Base-by-base conservation (phyloP, 2,113 vertebrate species). In the Lepisosteus oculatus region DNA sequence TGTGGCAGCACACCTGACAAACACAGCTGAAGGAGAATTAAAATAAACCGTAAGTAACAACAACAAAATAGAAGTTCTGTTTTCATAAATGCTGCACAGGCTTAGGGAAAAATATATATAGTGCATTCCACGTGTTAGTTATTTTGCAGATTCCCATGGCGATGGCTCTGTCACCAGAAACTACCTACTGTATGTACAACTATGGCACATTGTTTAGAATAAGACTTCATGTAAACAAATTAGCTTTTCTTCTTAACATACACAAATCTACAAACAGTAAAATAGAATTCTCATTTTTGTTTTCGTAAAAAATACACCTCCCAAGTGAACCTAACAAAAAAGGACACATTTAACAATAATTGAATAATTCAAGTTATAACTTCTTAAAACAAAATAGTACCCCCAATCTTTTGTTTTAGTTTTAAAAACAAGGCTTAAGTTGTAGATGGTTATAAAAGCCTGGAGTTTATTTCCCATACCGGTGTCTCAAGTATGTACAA, bases 1-100 rank as follows among this genome's bases (percentile, higher is more conserved):
- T 75, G 76, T 67, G 44, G 65, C 76, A 61, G 72, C 65, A 77
- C 51, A 14, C 66, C 12, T 7, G 74, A 74, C 71, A 74, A 76
- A 77, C 66, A 78, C 74, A 71, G 68, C 41, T 6, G 67, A 57
- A 8, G 41, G 51, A 54, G 51, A 62, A 62, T 67, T 70, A 67
- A 63, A 71, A 68, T 51, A 65, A 71, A 43, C 13, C 57, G 75
- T 67, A 65, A 56, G 55, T 76, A 73, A 78, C 77, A 78, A 51
- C 47, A 51, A 9, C 47, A 51, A 51, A 5, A 51, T 6, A 51
- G 9, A 51, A 9, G 47, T 51, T 51, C 47, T 51, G 47, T 78
- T 76, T 75, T 59, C 67, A 17, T 12, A 54, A 57, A 43, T 13
- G 54, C 9, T 67, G 59, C 51, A 65, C n/a, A 55, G 17, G 66